Evolutionary conservation across 2,797 vertebrate genomes (phyloP), one percentile per base, ranked within the genome.

Genomic region (Pterois miles): DNA sequence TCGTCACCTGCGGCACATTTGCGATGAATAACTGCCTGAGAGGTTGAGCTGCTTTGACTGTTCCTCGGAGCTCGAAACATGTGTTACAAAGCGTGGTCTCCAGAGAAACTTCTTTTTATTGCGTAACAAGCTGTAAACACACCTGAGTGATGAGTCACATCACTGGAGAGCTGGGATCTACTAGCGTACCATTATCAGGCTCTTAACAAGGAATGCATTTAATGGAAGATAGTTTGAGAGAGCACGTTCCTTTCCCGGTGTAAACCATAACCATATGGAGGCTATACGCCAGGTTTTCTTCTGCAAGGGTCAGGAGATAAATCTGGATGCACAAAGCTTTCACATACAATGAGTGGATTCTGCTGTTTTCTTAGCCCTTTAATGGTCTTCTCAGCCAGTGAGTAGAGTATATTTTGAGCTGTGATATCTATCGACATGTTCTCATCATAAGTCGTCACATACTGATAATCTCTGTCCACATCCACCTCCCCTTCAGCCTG

Each of bases 141-240:
- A 92, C 88, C 91, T 88, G 89, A 91, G 84, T 50, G 86, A 87
- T 91, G 89, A 91, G 82, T 89, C 91, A 92, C 62, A 29, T 54
- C 48, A 25, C 57, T 52, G 70, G 71, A 83, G 84, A 78, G 62
- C 82, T 56, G 73, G 77, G 80, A 48, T 75, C 69, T 12, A 46
- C 71, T 74, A 84, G 67, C 57, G 3, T 43, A 85, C 65, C 36
- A 76, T 88, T 87, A 90, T 89, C 76, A n/a, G 83, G 69, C 76
- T 89, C 86, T 91, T 91, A 80, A 71, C 36, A 48, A 87, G 89
- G 91, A 94, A 93, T 92, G 92, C 40, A 38, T 78, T 90, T 89
- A 91, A 91, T 93, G 88, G 88, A 85, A 60, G 78, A 70, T 67
- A 66, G 85, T 84, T 67, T 56, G 69, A 86, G 76, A 65, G 66